Evolutionary conservation across 2,113 vertebrate species (phyloP).

Genomic region (Mesembrinibis cayennensis): DNA sequence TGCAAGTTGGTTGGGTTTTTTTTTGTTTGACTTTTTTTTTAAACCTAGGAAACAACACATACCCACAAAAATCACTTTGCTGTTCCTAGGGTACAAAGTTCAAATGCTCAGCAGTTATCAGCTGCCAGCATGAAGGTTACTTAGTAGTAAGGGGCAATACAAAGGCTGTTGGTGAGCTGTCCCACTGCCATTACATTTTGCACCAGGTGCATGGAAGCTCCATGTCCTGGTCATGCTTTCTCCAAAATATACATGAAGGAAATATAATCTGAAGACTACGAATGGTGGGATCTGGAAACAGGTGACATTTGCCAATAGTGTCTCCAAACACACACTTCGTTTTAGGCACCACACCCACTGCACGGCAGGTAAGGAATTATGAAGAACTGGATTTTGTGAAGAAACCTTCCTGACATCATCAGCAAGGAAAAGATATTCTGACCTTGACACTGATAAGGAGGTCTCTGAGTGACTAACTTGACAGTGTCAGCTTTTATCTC

Average conservation of each 20-base stretch:
- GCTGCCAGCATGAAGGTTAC: not conserved
- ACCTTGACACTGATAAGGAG: not conserved
- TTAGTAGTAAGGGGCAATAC: not conserved
- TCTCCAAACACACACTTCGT: accelerated
- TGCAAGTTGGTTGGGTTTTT: not conserved
- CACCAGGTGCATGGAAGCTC: not conserved
- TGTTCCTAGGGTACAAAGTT: not conserved
- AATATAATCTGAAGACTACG: not conserved
- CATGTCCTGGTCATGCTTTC: not conserved
- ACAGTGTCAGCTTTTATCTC: not conserved
- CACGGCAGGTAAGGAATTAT: not conserved
- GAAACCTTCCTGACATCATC: not conserved
- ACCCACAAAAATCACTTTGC: not conserved
- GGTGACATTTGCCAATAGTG: accelerated
- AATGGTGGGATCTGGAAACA: not conserved
- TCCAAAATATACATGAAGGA: not conserved
- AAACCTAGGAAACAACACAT: not conserved
- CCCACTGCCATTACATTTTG: not conserved
- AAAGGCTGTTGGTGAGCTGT: not conserved
- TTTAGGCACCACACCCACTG: not conserved
- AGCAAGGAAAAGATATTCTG: not conserved
- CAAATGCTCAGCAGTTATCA: not conserved
- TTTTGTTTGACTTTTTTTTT: not conserved
- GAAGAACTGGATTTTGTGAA: not conserved
- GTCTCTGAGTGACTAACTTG: not conserved